Evolutionary conservation across 2,888 invertebrate species (phyloP), one percentile per base, ranked within the genome.

Genomic region (Leptopilina drosophilae): DNA sequence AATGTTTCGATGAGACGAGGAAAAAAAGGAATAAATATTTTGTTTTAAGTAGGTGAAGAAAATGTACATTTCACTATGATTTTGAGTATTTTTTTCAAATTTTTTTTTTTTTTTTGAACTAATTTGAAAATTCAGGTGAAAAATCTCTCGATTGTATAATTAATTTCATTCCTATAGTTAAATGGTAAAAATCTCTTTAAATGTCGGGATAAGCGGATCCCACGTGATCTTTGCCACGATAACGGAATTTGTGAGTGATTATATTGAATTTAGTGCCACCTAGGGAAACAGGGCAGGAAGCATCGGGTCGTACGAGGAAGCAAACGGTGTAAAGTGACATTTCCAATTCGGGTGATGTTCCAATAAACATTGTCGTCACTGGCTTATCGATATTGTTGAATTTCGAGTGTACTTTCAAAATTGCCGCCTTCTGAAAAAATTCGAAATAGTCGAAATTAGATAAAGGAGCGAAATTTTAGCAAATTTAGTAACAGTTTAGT

Each of bases 321-420:
- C 98, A 98, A 5, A 97, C 94, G 0, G 98, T 96, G 90, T 97
- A 98, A 3, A 98, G 91, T 0, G 98, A 96, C 92, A 98, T 94
- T 92, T 98, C 98, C 83, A 98, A 93, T 92, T 98, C 98, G 0
- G 98, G 98, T 77, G 97, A 97, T 1, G 96, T 96, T 40, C 97
- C 97, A 81, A 97, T 93, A 87, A 97, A 96, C 93, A 97, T 93
- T 0, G 94, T 94, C 77, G 95, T 95, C 0, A 96, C 96, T 0
- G 97, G 96, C 88, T 97, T 97, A 83, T 95, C 95, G 1, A 94
- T 92, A 0, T 94, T 94, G 87, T 95, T 94, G 90, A 96, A 95
- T 78, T 93, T 94, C 82, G 96, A 95, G 83, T 96, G 96, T 64
- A 95, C 91, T 89, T 96, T 96, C 46, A 97, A 76, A 20, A 97